Conservation (phyloP, 2,888 invertebrate species). For the Spialia ferax region DNA sequence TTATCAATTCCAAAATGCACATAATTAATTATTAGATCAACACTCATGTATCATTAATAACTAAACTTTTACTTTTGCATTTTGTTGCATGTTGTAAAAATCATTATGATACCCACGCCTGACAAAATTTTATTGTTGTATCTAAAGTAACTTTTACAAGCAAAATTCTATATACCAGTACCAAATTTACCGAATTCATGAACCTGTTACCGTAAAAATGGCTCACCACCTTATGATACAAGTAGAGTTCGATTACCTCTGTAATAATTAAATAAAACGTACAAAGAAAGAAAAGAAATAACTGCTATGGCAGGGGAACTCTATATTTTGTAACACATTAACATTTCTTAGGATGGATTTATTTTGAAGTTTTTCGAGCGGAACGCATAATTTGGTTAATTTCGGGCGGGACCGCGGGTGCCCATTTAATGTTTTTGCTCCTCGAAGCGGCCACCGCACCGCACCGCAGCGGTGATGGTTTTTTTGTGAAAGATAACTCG, state of each 20-base stretch:
- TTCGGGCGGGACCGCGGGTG: constrained; percentile 18
- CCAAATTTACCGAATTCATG: too few species aligned
- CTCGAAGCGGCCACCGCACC: constrained; percentile 13
- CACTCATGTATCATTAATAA: not conserved
- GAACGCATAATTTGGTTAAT: constrained; percentile 39
- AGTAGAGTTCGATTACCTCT: constrained; percentile 3
- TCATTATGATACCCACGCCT: too few species aligned
- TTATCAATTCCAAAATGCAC: not conserved
- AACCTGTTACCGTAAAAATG: too few species aligned
- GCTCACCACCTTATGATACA: too few species aligned
- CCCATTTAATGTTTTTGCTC: constrained; percentile 11
- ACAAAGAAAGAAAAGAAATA: constrained; percentile 6
- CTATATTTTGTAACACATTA: constrained; percentile 28
- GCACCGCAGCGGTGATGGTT: not conserved
- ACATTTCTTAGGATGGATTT: constrained; percentile 16
- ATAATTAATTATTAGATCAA: not conserved
- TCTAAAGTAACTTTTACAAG: too few species aligned
- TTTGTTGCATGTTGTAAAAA: not conserved
- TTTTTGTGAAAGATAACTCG: constrained; percentile 17
- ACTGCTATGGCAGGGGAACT: constrained; percentile 9
- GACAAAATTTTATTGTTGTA: too few species aligned
- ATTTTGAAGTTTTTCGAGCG: constrained; percentile 20
- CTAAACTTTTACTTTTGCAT: not conserved
- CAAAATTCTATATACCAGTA: too few species aligned
- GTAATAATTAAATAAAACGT: constrained; percentile 2